A percentile compares a stretch with the other conserved stretches of the same genome.
These are phyloP conservation scores for Nestor notabilis DNA, from an alignment of 2,113 vertebrate species.

Conservation along the genomic window DNA sequence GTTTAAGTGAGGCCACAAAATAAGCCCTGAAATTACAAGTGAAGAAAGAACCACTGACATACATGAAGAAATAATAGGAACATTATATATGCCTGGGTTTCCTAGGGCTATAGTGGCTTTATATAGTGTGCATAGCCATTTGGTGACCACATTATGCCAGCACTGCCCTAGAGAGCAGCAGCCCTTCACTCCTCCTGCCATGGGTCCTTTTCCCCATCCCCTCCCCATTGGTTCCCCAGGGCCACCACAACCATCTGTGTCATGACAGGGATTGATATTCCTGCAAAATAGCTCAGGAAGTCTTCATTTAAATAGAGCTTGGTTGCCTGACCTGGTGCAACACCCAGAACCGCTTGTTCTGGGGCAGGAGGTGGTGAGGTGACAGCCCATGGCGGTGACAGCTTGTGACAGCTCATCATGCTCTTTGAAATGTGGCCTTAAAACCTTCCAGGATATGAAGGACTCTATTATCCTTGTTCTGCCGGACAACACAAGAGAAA, in stretches of 20 bases:
- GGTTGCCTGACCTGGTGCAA: background rate
- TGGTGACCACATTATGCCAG: background rate
- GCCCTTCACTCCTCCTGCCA: background rate
- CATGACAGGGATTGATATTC: background rate
- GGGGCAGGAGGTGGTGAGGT: background rate
- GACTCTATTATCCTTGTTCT: background rate
- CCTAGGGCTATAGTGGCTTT: background rate
- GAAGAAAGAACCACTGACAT: background rate
- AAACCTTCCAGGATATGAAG: background rate
- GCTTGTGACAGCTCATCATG: background rate
- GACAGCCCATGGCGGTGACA: background rate
- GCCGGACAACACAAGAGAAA: background rate
- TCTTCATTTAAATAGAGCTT: background rate
- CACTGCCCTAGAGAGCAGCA: background rate
- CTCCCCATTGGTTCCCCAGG: background rate
- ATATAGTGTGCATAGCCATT: background rate
- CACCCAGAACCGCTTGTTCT: background rate
- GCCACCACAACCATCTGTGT: background rate
- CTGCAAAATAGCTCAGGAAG: background rate
- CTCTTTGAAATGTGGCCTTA: background rate
- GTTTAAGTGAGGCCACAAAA: background rate
- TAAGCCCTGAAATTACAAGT: background rate
- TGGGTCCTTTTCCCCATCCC: background rate
- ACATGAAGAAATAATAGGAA: background rate
- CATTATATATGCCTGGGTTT: background rate